Base-by-base conservation (phyloP, 2,113 vertebrate species). In the Pantherophis guttatus region DNA sequence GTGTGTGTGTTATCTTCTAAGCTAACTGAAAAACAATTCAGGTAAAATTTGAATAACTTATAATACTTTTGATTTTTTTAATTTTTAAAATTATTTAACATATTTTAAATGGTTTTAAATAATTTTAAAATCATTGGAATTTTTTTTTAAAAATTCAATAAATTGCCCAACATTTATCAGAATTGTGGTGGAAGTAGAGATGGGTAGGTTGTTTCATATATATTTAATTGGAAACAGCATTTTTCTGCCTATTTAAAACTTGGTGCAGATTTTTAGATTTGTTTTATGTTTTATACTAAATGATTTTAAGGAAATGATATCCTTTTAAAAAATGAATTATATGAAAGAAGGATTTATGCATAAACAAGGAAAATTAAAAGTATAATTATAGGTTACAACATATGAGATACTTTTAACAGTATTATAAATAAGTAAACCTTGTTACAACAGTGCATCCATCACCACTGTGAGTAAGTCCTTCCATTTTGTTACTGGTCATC, bases 331-430 rank as follows among this genome's bases (percentile, higher is more conserved):
- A 23, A 39, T 29, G 89, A 95, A 95, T 65, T 95, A 87, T 48
- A 54, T 86, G 86, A 94, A 58, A 95, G 53, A 95, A 52, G 58
- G 91, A 96, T 95, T 93, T 90, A 92, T 93, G 94, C 81, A 93
- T 33, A 94, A 96, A 65, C 90, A 96, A 93, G 92, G 85, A 81
- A 94, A 96, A 94, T 95, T 91, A 93, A 90, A 44, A 92, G 44
- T 85, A 21, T 88, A 94, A 95, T 94, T 91, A 95, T n/a, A 93
- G 48, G 59, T 94, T 91, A 95, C 89, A 93, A 94, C 96, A 94
- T 94, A 92, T 91, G 29, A 90, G 55, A 89, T 86, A 59, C 87
- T 92, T 55, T 94, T 93, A 91, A 58, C 87, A 58, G 24, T 70
- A 55, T 94, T 92, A 96, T 93, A 94, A 96, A 94, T 91, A 93